Percentiles rank a stretch among this genome's conserved stretches.
These are phyloP conservation scores for Operophtera brumata DNA, from an alignment of 2,888 invertebrate genomes.

Conservation along the genomic window DNA sequence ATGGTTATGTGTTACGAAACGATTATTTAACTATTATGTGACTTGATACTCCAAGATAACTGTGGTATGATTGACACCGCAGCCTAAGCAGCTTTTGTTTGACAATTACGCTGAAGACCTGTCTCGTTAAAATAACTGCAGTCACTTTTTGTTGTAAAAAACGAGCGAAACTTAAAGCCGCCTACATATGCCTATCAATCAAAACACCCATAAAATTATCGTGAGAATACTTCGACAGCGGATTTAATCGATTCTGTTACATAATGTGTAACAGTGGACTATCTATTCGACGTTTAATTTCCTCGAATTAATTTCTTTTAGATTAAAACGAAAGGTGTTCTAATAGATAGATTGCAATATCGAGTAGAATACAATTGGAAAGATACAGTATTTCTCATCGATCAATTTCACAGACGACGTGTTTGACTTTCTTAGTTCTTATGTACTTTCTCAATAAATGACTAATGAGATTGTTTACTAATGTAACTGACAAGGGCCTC, in stretches of 20 bases:
- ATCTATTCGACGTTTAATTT: constrained; percentile 31
- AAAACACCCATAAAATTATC: constrained; percentile 44
- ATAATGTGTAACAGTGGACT: constrained; percentile 33
- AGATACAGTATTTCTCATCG: not conserved
- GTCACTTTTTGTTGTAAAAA: constrained; percentile 21
- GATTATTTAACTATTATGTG: too few relatives aligned
- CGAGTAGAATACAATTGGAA: not conserved
- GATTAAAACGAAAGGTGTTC: constrained; percentile 40
- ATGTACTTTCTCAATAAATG: too few relatives aligned
- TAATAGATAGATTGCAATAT: not conserved
- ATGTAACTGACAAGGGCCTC: too few relatives aligned
- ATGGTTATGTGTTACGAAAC: too few relatives aligned
- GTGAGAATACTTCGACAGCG: constrained; percentile 42
- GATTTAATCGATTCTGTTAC: constrained; percentile 39
- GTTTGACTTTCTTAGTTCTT: too few relatives aligned
- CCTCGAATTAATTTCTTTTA: constrained; percentile 37
- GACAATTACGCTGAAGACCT: constrained; percentile 31
- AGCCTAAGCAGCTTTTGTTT: not conserved
- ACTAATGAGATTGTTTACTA: too few relatives aligned
- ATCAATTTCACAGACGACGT: too few relatives aligned
- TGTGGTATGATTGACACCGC: not conserved
- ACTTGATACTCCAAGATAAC: too few relatives aligned
- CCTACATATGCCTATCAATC: constrained; percentile 43
- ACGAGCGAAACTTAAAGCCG: constrained; percentile 47
- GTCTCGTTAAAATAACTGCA: constrained; percentile 52